phyloP scores from a whole-genome alignment of 2,888 invertebrate genomes.

The Nemotelus nigrinus region DNA sequence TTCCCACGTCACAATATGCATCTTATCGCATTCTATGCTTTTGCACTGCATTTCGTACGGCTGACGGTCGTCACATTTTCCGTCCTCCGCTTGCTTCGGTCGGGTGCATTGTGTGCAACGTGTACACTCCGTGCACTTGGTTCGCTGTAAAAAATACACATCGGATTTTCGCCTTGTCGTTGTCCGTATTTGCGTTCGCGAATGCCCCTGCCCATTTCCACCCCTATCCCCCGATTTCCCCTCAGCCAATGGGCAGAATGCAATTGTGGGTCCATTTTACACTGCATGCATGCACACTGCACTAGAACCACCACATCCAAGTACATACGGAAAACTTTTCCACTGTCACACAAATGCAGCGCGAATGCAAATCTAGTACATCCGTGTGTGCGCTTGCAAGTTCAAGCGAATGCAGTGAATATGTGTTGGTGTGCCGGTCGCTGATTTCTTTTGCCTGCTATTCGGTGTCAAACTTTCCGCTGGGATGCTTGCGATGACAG shows the following conservation, averaged over 20 bases:
- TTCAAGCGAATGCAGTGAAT: conserved; percentile 30
- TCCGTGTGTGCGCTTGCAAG: conserved; percentile 46
- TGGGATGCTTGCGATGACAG: conserved; percentile 31
- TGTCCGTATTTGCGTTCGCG: conserved; percentile 5
- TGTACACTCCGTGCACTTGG: conserved; percentile 34
- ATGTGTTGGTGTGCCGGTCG: conserved; percentile 41
- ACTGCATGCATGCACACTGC: conserved; percentile 1
- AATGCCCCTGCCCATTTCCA: conserved; percentile 37
- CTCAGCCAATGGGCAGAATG: conserved; percentile 16
- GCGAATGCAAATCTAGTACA: conserved; percentile 46
- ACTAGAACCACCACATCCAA: conserved; percentile 16
- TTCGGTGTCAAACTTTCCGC: conserved; percentile 35
- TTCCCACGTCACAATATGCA: conserved; percentile 44
- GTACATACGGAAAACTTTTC: conserved; percentile 29
- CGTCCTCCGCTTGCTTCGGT: conserved; percentile 17
- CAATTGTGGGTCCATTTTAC: conserved; percentile 21
- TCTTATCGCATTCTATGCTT: conserved; percentile 46
- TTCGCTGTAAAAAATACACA: conserved; percentile 12
- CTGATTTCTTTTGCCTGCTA: conserved; percentile 14
- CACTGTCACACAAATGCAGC: not conserved
- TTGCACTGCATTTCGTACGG: conserved; percentile 35
- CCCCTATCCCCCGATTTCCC: conserved; percentile 24
- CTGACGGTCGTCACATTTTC: conserved; percentile 18
- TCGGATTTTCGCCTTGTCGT: conserved; percentile 17
- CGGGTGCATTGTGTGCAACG: conserved; percentile 43